Evolutionary conservation across 2,113 vertebrate species (phyloP).

Genomic region (Neolamprologus ventralis): DNA sequence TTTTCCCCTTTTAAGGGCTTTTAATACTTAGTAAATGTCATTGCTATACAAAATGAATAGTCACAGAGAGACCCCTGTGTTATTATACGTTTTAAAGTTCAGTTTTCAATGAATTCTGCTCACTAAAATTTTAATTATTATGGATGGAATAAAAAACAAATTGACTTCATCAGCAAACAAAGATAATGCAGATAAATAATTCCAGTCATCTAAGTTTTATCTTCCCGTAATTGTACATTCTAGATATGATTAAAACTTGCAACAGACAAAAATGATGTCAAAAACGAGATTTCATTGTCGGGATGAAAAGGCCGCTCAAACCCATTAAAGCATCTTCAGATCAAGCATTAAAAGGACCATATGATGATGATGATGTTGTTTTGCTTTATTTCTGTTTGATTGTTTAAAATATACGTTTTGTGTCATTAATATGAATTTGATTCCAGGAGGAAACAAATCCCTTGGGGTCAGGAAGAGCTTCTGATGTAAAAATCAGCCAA

Average conservation of each 20-base stretch:
- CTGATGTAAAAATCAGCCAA: background rate
- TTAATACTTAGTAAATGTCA: background rate
- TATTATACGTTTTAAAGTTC: background rate
- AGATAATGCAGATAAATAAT: background rate
- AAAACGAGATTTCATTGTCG: accelerated
- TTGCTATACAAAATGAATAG: background rate
- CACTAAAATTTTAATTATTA: background rate
- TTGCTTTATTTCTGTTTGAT: background rate
- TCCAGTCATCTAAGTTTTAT: accelerated
- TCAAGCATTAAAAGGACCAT: background rate
- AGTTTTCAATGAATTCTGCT: background rate
- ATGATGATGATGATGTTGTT: background rate
- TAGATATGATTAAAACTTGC: background rate
- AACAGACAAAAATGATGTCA: background rate
- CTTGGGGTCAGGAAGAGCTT: background rate
- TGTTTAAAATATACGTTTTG: background rate
- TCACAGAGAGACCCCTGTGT: background rate
- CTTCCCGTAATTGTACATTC: background rate
- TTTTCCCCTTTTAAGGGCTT: background rate
- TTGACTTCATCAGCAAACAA: background rate
- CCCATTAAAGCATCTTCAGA: accelerated
- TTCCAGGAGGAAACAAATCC: background rate
- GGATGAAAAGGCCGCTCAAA: background rate
- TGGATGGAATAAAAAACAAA: background rate
- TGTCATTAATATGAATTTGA: background rate